Base-by-base conservation (phyloP, 2,797 vertebrate species). In the Psittacula derbiana region DNA sequence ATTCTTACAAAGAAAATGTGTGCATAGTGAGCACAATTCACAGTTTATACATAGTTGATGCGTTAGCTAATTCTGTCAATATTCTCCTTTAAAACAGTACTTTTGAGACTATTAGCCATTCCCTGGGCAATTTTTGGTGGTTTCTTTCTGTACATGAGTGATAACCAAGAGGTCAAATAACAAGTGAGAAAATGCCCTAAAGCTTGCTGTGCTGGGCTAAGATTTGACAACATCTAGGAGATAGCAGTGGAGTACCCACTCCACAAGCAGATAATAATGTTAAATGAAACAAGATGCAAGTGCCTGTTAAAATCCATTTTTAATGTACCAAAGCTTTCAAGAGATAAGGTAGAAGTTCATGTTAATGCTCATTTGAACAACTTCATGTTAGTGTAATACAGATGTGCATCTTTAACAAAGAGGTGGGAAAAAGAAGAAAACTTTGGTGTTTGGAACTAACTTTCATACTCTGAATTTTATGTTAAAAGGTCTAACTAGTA, bases 121-220 rank as follows among this genome's bases (percentile, higher is more conserved):
- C 80, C 52, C 36, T 82, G 46, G 79, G 53, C 58, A 25, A 40
- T 72, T 85, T 94, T 80, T 55, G 10, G 36, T 70, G 47, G 43
- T 44, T 87, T 66, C 40, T 83, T 81, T 88, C 79, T 88, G 38
- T 76, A 25, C 17, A 6, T 18, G 28, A 90, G 9, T 64, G 71
- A 62, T 71, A 92, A 79, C 87, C 61, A 70, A 66, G 83, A 87
- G 24, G n/a, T 74, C 78, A 93, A 93, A 80, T 76, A 87, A 49
- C 27, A 89, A 91, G 38, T 80, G 71, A 92, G 74, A 93, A 91
- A 74, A 92, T 69, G 52, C 60, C 71, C 60, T 93, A 64, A 86
- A 88, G 71, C 57, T 57, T 85, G 43, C 33, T 76, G 55, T 75
- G 19, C 28, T 80, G 58, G 60, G 50, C 64, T 92, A 19, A 71